Base-by-base conservation (phyloP, 1,140 invertebrate genomes). In the Anagrus nilaparvatae region DNA sequence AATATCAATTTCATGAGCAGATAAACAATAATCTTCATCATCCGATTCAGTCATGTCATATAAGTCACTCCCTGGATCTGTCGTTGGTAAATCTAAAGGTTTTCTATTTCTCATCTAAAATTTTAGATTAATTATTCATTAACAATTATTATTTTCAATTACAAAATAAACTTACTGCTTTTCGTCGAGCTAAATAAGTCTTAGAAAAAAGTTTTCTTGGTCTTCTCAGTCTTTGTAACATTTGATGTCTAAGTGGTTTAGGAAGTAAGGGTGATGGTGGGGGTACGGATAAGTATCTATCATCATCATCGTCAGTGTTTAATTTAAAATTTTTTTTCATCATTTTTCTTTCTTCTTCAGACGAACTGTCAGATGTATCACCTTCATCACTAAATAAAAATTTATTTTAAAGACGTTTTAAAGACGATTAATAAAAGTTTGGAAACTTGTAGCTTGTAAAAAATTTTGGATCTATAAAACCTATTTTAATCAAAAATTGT, bases 341-440 rank as follows among this genome's bases (percentile, higher is more conserved):
- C 28, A 28, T 35, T 13, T 51, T 51, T 29, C 43, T 57, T 4
- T 56, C 60, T 25, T 73, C 67, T 18, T 70, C 68, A n/a, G 60
- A 76, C 46, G 75, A 77, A 46, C 75, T 80, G 17, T 76, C 81
- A 14, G 78, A 82, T n/a, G 79, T 77, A 48, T 82, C 80, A 13
- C 82, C 83, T 60, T 84, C 82, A 53, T 84, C 81, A 63, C 82
- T 85, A 49, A 31, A 50, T 2, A 39, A 19, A 46, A n/a, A n/a
- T n/a, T n/a, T n/a, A n/a, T n/a, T n/a, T n/a, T n/a, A n/a, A n/a
- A n/a, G n/a, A n/a, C n/a, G n/a, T n/a, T n/a, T n/a, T n/a, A n/a
- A n/a, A n/a, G n/a, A n/a, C n/a, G n/a, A n/a, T n/a, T n/a, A n/a
- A n/a, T n/a, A n/a, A n/a, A n/a, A n/a, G n/a, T n/a, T n/a, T n/a